phyloP scores from a whole-genome alignment of 2,113 vertebrate species.

The Grammomys dolichurus region DNA sequence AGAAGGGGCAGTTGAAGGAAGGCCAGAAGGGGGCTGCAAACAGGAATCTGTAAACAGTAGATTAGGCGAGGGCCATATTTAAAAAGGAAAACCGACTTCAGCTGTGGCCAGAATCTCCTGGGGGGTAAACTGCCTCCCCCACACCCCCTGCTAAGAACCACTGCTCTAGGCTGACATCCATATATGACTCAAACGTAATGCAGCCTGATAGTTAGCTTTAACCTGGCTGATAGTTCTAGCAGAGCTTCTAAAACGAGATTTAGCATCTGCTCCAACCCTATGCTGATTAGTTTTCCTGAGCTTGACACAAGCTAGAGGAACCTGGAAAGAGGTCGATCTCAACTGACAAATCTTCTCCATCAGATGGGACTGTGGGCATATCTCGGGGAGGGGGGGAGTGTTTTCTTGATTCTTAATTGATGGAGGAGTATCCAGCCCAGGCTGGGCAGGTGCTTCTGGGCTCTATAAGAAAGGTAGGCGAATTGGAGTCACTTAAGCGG shows the following conservation, averaged over 20 bases:
- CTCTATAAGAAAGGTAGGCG: background rate
- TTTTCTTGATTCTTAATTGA: background rate
- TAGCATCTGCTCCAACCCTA: background rate
- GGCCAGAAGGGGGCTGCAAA: background rate
- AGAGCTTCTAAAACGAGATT: background rate
- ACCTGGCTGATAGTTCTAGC: constrained; percentile 17
- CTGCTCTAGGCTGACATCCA: background rate
- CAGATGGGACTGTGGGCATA: background rate
- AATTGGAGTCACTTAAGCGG: background rate
- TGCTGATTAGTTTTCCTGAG: background rate
- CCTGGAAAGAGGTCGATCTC: background rate
- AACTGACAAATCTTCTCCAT: background rate
- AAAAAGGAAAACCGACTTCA: background rate
- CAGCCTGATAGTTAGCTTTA: constrained; percentile 12
- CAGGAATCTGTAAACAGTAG: background rate
- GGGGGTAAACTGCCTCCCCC: background rate
- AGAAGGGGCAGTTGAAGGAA: background rate
- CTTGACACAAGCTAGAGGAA: background rate
- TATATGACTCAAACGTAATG: background rate
- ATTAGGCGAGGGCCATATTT: background rate
- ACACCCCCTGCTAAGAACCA: background rate
- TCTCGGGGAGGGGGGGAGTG: background rate
- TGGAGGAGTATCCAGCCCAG: background rate
- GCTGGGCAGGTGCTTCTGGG: background rate
- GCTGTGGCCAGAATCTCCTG: background rate